Evolutionary conservation across 2,888 invertebrate genomes (phyloP).

Genomic region (Apamea crenata): DNA sequence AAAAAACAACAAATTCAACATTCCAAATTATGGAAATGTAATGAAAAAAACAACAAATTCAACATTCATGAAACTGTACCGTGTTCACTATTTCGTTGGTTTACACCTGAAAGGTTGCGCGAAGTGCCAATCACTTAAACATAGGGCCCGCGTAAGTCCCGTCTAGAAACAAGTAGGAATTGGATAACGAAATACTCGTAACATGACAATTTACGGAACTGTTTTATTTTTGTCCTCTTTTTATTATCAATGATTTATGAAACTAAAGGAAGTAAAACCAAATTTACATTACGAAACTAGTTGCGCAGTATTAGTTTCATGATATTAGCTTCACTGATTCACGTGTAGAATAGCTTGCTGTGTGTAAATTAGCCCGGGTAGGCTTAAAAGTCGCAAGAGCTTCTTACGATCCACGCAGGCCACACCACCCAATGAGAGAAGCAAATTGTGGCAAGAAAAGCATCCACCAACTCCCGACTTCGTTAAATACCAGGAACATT

Average conservation of each 20-base stretch:
- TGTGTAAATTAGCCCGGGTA: too few species aligned
- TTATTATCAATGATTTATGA: too few species aligned
- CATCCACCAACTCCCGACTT: too few species aligned
- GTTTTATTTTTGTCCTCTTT: not conserved
- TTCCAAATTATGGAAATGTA: too few species aligned
- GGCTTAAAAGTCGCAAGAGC: too few species aligned
- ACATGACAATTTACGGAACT: slow-evolving; percentile 32
- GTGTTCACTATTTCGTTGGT: slow-evolving; percentile 26
- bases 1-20: not conserved
- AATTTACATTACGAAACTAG: not conserved
- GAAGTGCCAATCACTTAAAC: slow-evolving; percentile 59
- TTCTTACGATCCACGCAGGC: too few species aligned
- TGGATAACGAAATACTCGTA: slow-evolving; percentile 35
- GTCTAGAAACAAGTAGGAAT: slow-evolving; percentile 25
- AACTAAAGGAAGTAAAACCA: not conserved
- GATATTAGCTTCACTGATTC: too few species aligned
- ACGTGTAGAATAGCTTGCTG: too few species aligned
- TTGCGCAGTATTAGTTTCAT: not conserved
- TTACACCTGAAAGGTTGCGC: slow-evolving; percentile 32
- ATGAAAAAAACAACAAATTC: not conserved
- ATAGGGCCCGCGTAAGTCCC: slow-evolving; percentile 37
- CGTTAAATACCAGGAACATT: too few species aligned
- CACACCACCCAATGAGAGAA: too few species aligned
- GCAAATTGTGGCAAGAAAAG: too few species aligned
- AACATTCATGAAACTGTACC: not conserved